Evolutionary conservation across 2,113 vertebrate genomes (phyloP).

Genomic region (Arenaria interpres): DNA sequence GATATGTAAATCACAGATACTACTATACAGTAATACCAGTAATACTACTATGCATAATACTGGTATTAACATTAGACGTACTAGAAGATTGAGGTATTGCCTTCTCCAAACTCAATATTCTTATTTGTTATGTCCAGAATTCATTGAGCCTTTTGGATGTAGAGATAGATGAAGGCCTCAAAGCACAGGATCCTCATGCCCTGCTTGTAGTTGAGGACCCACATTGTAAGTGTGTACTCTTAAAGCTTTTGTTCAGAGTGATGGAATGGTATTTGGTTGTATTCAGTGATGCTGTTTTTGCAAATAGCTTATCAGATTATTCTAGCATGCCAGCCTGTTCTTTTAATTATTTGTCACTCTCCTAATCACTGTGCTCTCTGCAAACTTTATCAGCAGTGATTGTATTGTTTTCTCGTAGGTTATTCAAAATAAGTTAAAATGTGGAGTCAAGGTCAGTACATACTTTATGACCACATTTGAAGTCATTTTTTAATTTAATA

Average conservation of each 20-base stretch:
- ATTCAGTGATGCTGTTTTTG: neutral
- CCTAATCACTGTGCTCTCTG: neutral
- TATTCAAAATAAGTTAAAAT: neutral
- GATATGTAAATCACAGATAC: neutral
- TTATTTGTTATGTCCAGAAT: neutral
- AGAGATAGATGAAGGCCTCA: neutral
- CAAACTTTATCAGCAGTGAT: neutral
- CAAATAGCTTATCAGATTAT: neutral
- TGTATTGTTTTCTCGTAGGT: neutral
- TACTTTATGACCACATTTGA: neutral
- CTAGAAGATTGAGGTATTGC: neutral
- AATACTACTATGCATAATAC: neutral
- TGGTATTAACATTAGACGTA: neutral
- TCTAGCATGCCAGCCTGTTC: neutral
- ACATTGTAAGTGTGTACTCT: accelerated
- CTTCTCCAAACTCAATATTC: neutral
- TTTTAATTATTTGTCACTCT: neutral
- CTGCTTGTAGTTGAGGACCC: neutral
- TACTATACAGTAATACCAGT: no score
- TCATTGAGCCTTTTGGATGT: neutral
- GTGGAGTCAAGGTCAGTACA: neutral
- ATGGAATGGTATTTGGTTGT: neutral
- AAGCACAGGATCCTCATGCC: neutral
- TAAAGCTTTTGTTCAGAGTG: neutral
- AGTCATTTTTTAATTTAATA: neutral